phyloP scores from a whole-genome alignment of 2,888 invertebrate species.

The Agrochola macilenta region DNA sequence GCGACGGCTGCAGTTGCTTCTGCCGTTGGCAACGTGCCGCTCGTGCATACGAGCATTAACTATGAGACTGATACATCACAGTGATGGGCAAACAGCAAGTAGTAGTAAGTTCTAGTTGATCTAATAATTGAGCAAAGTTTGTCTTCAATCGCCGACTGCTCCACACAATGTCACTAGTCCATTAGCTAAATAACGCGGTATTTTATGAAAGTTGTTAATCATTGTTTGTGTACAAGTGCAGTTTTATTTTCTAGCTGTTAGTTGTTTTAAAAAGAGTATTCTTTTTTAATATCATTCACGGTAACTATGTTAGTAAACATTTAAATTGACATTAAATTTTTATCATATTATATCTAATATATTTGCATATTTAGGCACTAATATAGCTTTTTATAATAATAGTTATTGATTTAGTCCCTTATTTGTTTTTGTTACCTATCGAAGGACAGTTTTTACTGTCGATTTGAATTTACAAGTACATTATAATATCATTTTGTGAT shows the following conservation, averaged over 20 bases:
- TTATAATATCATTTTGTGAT: slow-evolving; percentile 46
- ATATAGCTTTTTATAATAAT: slow-evolving; percentile 58
- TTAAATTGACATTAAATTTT: slow-evolving; percentile 42
- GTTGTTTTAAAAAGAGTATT: slow-evolving; percentile 46
- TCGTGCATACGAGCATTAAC: background rate
- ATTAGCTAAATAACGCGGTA: slow-evolving; percentile 29
- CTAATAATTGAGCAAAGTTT: slow-evolving; percentile 42
- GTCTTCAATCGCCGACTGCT: slow-evolving; percentile 40
- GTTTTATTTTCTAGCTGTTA: slow-evolving; percentile 15
- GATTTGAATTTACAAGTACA: slow-evolving; percentile 11
- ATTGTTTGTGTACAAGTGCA: slow-evolving; percentile 28
- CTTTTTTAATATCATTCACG: slow-evolving; percentile 33
- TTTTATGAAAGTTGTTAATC: slow-evolving; percentile 4
- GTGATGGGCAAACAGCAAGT: background rate
- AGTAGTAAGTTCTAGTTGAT: slow-evolving; percentile 5
- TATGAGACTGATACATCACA: background rate
- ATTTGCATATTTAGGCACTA: slow-evolving; percentile 67
- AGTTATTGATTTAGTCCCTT: slow-evolving; percentile 36
- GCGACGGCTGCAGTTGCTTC: background rate
- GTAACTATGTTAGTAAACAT: slow-evolving; percentile 37
- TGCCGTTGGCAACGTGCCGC: background rate
- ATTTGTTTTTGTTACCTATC: slow-evolving; percentile 26
- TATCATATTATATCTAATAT: slow-evolving; percentile 27
- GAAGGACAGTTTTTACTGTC: slow-evolving; percentile 23
- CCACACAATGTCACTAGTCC: slow-evolving; percentile 19